These are phyloP conservation scores for Manacus vitellinus DNA, from an alignment of 2,113 vertebrate species.

Conservation along the genomic window DNA sequence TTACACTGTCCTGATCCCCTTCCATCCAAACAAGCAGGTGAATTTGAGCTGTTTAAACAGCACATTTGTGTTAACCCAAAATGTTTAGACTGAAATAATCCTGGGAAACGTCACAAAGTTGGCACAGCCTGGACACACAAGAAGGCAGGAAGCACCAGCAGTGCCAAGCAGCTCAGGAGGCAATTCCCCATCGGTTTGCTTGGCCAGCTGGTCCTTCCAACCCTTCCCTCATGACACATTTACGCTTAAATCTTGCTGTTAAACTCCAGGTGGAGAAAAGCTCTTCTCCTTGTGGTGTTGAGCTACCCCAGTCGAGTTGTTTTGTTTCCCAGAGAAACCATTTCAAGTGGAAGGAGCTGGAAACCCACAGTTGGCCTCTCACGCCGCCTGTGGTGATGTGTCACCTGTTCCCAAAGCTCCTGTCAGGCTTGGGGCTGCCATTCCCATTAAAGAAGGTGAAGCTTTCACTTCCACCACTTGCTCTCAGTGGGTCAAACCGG, in stretches of 20 bases:
- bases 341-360: not conserved
- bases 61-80: not conserved
- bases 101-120: not conserved
- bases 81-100: slow-evolving; percentile 25
- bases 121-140: slow-evolving; percentile 6
- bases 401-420: not conserved
- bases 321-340: not conserved
- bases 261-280: not conserved
- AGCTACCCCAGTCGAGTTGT: fast-evolving
- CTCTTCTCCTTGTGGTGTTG: not conserved
- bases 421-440: not conserved
- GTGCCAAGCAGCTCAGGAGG: not conserved
- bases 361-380: not conserved
- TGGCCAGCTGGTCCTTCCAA: not conserved
- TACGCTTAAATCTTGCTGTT: not conserved
- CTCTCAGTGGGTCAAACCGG: not conserved
- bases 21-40: slow-evolving; percentile 14
- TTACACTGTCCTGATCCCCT: not conserved
- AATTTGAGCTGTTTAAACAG: slow-evolving; percentile 9
- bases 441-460: not conserved
- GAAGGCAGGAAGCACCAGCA: not conserved
- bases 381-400: not conserved
- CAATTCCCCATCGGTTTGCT: not conserved
- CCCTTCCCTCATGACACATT: not conserved
- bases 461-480: not conserved